These are phyloP conservation scores for Chironomus striatipennis DNA, from an alignment of 1,140 invertebrate species.

Conservation along the genomic window DNA sequence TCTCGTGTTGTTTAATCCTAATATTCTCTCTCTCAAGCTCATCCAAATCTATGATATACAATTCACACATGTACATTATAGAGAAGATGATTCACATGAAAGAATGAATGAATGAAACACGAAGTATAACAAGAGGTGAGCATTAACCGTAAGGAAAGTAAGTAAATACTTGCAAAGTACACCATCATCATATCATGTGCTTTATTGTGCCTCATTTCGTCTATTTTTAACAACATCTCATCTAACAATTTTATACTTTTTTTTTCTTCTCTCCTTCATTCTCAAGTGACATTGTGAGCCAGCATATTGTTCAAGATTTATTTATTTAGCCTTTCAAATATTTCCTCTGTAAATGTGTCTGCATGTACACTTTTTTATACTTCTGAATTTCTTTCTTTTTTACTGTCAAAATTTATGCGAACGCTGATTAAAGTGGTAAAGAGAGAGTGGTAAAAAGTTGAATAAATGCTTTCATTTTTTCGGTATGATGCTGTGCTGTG, in stretches of 20 bases:
- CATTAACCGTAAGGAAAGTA: neutral
- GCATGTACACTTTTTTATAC: neutral
- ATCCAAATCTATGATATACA: no score
- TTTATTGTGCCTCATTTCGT: neutral
- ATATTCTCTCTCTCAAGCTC: no score
- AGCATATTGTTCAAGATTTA: conserved; percentile 14
- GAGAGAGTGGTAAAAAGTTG: conserved; percentile 10
- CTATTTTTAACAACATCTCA: neutral
- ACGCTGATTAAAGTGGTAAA: neutral
- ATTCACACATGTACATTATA: no score
- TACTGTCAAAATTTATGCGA: conserved; percentile 13
- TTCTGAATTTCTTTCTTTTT: neutral
- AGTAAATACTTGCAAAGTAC: neutral
- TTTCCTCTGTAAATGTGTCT: neutral
- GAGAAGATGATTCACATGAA: neutral
- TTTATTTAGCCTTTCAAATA: neutral
- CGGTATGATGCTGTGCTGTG: no score
- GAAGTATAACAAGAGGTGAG: conserved; percentile 5
- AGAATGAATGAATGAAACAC: neutral
- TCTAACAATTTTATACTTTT: neutral
- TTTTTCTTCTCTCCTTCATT: neutral
- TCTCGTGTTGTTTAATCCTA: no score
- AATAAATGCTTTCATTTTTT: neutral
- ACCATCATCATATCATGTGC: conserved; percentile 9
- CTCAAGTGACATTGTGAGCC: neutral